Base-by-base conservation (phyloP, 2,797 vertebrate genomes). In the Sciurus carolinensis region DNA sequence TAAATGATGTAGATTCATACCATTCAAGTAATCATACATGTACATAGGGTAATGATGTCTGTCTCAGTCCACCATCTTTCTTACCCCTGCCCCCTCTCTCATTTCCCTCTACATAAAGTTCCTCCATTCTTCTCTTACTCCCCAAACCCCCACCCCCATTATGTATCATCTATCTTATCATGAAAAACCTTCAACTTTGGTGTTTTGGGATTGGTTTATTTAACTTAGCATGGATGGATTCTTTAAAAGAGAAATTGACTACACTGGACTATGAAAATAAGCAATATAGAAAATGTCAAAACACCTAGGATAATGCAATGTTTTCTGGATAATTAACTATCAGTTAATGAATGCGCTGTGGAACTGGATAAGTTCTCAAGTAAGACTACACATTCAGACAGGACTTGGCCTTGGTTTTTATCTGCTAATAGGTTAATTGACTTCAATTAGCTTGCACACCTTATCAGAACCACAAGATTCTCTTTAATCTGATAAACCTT, bases 341-440 rank as follows among this genome's bases (percentile, higher is more conserved):
- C 7, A 64, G 28, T 54, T 84, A 93, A 81, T n/a, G 75, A 47
- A 17, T 47, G 47, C 18, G 54, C 18, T 84, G 13, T 64, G 33
- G 33, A 84, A 79, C 28, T 12, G 22, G 0, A 47, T 28, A 52
- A 72, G 13, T 50, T 95, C 62, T 90, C 33, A 47, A 77, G 26
- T 1, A 18, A 69, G 20, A 59, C 20, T 81, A 15, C 15, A 9
- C 15, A 30, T 12, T 54, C 75, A 44, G 52, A 54, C 36, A 64
- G 13, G 17, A 50, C 15, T 26, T 87, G 84, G 44, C 52, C 89
- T 94, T 30, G 22, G 62, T 18, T 95, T 85, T 93, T 83, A 96
- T 86, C 89, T 86, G 80, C 64, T 82, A 13, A n/a, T 42, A 57
- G 73, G 81, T 84, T 96, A 97, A 94, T 86, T 79, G 57, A 9